A percentile compares a stretch with the other conserved stretches of the same genome.
Evolutionary conservation across 2,113 vertebrate genomes (phyloP).

Genomic region (Tretioscincus oriximinensis): DNA sequence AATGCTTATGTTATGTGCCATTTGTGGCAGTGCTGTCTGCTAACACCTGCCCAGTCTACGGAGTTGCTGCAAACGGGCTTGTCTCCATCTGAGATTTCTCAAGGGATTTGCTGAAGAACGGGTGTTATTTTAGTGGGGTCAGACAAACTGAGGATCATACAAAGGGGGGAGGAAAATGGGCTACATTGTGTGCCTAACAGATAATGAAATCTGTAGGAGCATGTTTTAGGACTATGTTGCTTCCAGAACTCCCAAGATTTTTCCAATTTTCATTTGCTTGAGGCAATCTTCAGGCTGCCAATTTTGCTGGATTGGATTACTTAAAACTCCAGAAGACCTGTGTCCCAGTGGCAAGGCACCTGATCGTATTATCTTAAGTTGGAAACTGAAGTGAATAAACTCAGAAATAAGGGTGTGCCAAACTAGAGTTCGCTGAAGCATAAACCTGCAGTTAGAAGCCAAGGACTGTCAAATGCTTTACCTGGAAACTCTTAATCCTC

Average conservation of each 20-base stretch:
- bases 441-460: too few relatives aligned
- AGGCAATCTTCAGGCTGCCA: constrained; percentile 9
- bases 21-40: neutral
- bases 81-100: too few relatives aligned
- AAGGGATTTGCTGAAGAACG: neutral
- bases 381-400: neutral
- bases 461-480: too few relatives aligned
- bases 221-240: neutral
- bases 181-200: constrained; percentile 9
- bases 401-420: neutral
- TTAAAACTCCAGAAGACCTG: neutral
- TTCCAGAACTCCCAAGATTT: constrained; percentile 4
- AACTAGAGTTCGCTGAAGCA: too few relatives aligned
- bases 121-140: neutral
- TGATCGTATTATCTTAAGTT: neutral
- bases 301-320: neutral
- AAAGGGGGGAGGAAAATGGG: neutral
- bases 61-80: neutral
- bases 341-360: neutral
- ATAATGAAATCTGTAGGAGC: constrained; percentile 6
- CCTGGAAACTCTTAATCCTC: too few relatives aligned
- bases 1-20: neutral
- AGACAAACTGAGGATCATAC: neutral
- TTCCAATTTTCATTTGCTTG: constrained; percentile 21
- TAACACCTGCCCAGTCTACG: neutral